Conservation (phyloP, 2,888 invertebrate species). For the Thera britannica region DNA sequence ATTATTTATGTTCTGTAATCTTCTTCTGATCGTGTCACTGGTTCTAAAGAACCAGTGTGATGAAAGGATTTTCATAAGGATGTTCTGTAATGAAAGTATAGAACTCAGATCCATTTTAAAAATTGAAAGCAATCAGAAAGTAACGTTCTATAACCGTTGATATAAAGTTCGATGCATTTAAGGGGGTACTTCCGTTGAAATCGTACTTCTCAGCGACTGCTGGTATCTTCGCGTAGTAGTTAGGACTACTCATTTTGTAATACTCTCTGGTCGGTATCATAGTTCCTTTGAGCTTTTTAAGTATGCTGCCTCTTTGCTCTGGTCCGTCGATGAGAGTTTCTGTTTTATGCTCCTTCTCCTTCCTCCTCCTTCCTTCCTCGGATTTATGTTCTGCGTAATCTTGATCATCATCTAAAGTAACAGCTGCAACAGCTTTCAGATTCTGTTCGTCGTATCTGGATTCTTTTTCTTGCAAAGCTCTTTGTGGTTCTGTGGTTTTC, state of each 20-base stretch:
- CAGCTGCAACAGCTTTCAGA: constrained; percentile 1
- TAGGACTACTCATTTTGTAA: constrained; percentile 58
- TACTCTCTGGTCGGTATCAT: constrained; percentile 55
- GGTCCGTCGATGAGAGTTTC: constrained; percentile 46
- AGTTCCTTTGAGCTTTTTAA: constrained; percentile 43
- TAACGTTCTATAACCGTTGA: no score
- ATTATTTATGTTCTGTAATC: no score
- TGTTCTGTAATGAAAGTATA: no score
- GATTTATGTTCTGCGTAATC: constrained; percentile 9
- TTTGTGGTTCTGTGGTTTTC: constrained; percentile 1
- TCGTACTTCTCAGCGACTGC: constrained; percentile 62
- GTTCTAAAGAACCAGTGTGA: no score
- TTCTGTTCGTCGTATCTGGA: constrained; percentile 1
- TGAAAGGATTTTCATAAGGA: no score
- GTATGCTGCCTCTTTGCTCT: not conserved
- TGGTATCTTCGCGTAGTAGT: constrained; percentile 58
- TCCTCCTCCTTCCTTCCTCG: constrained; percentile 53
- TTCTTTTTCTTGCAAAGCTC: constrained; percentile 1
- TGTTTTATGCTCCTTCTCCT: no score
- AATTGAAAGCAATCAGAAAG: no score
- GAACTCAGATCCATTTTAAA: no score
- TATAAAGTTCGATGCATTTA: no score
- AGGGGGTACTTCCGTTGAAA: constrained; percentile 52
- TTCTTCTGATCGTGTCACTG: no score
- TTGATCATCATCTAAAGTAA: constrained; percentile 1